Conservation (phyloP, 2,888 invertebrate species). For the Endomychus coccineus region DNA sequence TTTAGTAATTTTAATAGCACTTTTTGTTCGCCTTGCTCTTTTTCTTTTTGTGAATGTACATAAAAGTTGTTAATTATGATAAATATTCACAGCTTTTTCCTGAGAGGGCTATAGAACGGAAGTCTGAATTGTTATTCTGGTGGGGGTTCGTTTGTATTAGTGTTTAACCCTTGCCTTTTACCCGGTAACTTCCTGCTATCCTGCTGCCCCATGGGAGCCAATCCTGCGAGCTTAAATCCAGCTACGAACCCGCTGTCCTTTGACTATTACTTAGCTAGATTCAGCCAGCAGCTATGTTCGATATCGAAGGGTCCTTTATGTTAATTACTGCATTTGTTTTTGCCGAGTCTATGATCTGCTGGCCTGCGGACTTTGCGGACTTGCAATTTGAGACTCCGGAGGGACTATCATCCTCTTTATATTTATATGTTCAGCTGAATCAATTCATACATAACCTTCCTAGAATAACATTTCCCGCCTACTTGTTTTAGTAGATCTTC, state of each 20-base stretch:
- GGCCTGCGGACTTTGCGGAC: slow-evolving; percentile 17
- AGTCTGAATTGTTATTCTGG: slow-evolving; percentile 44
- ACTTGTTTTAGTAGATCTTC: no score
- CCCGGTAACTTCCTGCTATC: slow-evolving; percentile 43
- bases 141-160: slow-evolving; percentile 43
- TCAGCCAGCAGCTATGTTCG: slow-evolving; percentile 22
- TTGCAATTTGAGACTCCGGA: slow-evolving; percentile 18
- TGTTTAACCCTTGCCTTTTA: slow-evolving; percentile 46
- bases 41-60: slow-evolving; percentile 40
- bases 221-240: slow-evolving; percentile 39
- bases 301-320: slow-evolving; percentile 30
- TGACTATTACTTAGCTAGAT: slow-evolving; percentile 27
- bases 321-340: slow-evolving; percentile 28
- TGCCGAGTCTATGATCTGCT: slow-evolving; percentile 17
- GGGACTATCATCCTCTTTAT: slow-evolving; percentile 20
- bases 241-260: slow-evolving; percentile 34
- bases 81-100: slow-evolving; percentile 47
- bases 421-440: slow-evolving; percentile 22
- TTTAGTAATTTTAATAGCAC: slow-evolving; percentile 39
- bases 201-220: slow-evolving; percentile 43
- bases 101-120: slow-evolving; percentile 45
- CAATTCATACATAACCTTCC: slow-evolving; percentile 23
- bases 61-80: slow-evolving; percentile 48
- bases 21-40: slow-evolving; percentile 40
- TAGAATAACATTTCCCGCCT: no score